A percentile compares a stretch with the other conserved stretches of the same genome.
These are phyloP conservation scores for Heterodera filipjevi DNA, from an alignment of 2,888 invertebrate species.

Conservation along the genomic window DNA sequence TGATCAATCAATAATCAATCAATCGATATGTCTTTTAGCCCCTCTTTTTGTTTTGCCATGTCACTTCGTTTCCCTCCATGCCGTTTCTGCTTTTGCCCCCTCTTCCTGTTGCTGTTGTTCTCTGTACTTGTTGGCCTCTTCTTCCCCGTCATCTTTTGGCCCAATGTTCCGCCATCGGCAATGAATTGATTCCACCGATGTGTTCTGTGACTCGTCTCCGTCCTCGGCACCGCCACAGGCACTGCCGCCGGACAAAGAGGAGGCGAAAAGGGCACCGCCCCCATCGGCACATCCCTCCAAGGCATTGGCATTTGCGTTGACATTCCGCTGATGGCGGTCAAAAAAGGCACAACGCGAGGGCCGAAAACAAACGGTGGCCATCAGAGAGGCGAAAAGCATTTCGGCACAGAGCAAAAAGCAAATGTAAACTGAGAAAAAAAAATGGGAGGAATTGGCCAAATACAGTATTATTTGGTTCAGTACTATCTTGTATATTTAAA, in stretches of 20 bases:
- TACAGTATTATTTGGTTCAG: no score
- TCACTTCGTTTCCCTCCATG: no score
- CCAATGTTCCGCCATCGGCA: not conserved
- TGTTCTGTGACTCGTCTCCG: not conserved
- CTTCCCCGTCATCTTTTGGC: not conserved
- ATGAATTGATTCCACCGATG: not conserved
- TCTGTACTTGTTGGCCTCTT: no score
- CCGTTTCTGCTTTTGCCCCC: no score
- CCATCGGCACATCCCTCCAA: not conserved
- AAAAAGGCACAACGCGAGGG: constrained; percentile 51
- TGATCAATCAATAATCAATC: no score
- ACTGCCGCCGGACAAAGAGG: not conserved
- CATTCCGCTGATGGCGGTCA: constrained; percentile 29
- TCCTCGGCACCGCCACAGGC: not conserved
- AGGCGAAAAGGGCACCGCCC: not conserved
- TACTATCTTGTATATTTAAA: no score
- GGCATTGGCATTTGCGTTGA: constrained; percentile 23
- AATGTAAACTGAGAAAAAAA: constrained; percentile 54
- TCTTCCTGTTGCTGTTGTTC: no score
- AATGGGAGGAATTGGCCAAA: not conserved
- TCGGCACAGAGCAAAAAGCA: constrained; percentile 62
- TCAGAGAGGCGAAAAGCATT: constrained; percentile 56
- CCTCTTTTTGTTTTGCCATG: no score
- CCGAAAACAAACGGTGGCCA: constrained; percentile 53
- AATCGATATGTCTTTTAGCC: no score